Base-by-base conservation (phyloP, 2,113 vertebrate species). In the Brienomyrus longianalis region DNA sequence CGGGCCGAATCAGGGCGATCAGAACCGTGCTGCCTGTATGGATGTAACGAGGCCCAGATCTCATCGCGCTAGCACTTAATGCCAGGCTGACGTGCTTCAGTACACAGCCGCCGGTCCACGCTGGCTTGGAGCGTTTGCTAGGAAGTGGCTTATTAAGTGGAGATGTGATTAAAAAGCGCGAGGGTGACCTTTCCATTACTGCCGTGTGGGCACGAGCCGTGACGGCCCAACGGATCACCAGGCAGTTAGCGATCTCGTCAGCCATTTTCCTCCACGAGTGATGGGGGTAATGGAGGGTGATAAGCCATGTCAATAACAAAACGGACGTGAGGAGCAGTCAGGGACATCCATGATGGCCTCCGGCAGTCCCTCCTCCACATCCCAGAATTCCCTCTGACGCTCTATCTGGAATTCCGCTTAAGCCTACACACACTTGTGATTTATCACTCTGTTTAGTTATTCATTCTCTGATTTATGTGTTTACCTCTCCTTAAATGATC, bases 101-200 rank as follows among this genome's bases (percentile, higher is more conserved):
- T 43, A n/a, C 35, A 8, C 35, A 48, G 21, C 80, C 45, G 19
- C 19, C 5, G 21, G 80, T 19, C 80, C 6, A 43, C 8, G 43
- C 43, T 23, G 15, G 9, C 47, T 10, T n/a, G 7, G 9, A 10
- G 21, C 39, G 2, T 47, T 9, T 84, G 15, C 39, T 3, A 11
- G 83, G 35, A 80, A 19, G 39, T 48, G 45, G 7, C 43, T 84
- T 84, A 47, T 47, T 84, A 47, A 84, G 83, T 11, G 43, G 83
- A 84, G 83, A 84, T 84, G 83, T 84, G 39, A 84, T 84, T 84
- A 84, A 84, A 70, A 48, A n/a, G 83, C 5, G 23, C 17, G 23
- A 84, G 83, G 43, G 83, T 84, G 83, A 84, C 83, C 83, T 84
- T 48, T 84, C 35, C 43, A n/a, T 84, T 27, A 48, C 6, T n/a